These are phyloP conservation scores for Chinchilla lanigera DNA, from an alignment of 2,113 vertebrate species.

Conservation along the genomic window DNA sequence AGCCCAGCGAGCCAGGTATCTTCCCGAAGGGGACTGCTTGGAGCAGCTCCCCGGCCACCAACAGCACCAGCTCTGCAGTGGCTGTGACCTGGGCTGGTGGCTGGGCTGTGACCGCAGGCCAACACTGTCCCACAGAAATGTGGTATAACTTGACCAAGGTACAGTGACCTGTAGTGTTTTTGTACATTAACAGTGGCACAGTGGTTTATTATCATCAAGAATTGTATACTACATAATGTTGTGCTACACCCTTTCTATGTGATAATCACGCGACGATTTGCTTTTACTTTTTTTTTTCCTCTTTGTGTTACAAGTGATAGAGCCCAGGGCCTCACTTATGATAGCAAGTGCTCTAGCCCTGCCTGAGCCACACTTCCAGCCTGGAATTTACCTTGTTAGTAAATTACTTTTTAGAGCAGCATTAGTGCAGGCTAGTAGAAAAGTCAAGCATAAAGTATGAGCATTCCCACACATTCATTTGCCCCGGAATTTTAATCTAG, in stretches of 20 bases:
- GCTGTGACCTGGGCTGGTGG: background rate
- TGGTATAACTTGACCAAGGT: too few relatives aligned
- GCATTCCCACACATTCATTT: background rate
- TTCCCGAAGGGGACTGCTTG: background rate
- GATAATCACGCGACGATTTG: background rate
- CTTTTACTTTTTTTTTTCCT: background rate
- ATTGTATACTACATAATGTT: too few relatives aligned
- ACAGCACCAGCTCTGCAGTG: background rate
- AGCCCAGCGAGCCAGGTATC: background rate
- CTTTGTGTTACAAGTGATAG: background rate
- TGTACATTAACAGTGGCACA: too few relatives aligned
- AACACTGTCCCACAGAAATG: fast-evolving
- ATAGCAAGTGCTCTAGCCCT: background rate
- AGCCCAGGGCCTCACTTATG: background rate
- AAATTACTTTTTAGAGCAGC: background rate
- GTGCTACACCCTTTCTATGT: background rate
- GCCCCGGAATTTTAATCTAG: background rate
- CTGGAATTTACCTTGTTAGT: background rate
- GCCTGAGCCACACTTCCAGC: background rate
- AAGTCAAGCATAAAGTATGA: too few relatives aligned
- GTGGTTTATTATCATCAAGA: background rate
- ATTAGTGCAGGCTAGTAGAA: background rate
- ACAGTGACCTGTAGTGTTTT: background rate
- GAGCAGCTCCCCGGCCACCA: background rate
- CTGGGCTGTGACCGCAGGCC: background rate